A percentile compares a stretch with the other conserved stretches of the same genome.
These are phyloP conservation scores for Strigamia transsilvanica DNA, from an alignment of 2,888 invertebrate genomes.

Conservation along the genomic window DNA sequence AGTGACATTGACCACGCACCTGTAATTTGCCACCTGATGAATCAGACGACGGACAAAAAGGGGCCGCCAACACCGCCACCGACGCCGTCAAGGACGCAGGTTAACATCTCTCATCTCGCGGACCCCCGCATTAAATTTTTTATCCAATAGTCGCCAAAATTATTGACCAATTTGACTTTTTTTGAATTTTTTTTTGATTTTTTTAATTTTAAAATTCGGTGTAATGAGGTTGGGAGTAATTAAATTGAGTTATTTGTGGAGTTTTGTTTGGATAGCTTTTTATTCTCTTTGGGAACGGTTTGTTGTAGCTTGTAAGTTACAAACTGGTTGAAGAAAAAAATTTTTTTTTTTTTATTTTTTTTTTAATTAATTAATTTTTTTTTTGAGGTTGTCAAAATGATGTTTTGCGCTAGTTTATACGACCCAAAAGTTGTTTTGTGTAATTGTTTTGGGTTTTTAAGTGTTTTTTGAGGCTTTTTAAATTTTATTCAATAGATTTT, in stretches of 20 bases:
- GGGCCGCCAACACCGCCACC: constrained; percentile 49
- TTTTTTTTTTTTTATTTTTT: background rate
- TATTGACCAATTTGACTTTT: background rate
- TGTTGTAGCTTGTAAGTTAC: background rate
- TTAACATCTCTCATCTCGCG: constrained; percentile 3
- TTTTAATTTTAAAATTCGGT: background rate
- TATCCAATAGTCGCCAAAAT: background rate
- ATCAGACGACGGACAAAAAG: constrained; percentile 49
- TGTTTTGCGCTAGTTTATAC: background rate
- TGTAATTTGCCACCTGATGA: constrained; percentile 49
- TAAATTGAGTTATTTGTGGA: constrained; percentile 41
- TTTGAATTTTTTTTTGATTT: background rate
- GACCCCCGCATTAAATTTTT: constrained; percentile 40
- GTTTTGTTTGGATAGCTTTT: constrained; percentile 27
- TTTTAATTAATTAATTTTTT: constrained; percentile 5
- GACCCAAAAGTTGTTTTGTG: background rate
- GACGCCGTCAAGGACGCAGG: constrained; percentile 39
- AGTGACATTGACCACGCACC: constrained; percentile 49
- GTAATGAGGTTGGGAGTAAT: constrained; percentile 41
- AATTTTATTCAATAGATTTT: background rate
- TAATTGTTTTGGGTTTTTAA: background rate
- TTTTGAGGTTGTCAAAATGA: background rate
- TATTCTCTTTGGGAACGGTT: background rate
- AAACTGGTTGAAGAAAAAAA: constrained; percentile 3
- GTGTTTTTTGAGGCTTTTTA: background rate